Evolutionary conservation across 1,140 invertebrate genomes (phyloP), one percentile per base, ranked within the genome.

Genomic region (Vanessa atalanta): DNA sequence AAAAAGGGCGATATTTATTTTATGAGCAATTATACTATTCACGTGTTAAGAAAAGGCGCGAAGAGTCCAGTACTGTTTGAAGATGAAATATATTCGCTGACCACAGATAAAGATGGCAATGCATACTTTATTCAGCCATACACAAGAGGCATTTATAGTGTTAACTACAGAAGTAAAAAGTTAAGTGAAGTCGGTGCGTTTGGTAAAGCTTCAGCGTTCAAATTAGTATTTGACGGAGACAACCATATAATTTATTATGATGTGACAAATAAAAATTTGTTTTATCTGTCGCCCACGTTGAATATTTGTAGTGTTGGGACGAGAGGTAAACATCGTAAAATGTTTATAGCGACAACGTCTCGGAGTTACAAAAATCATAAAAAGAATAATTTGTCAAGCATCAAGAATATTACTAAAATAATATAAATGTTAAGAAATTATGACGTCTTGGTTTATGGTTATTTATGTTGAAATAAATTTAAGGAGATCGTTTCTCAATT

Each of bases 231-330:
- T 70, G 88, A 90, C 65, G 78, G 78, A 15, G 81, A 83, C 37
- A 88, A 89, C 57, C 83, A 88, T 71, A 76, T 90, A 11, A 80
- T 90, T 60, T 90, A 89, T 66, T 82, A 84, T 47, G 87, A 90
- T 57, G 70, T 63, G 7, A 73, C 68, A 15, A 79, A 82, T 47
- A 80, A 84, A 70, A 85, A 81, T 63, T 71, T 90, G 47, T 89
- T 86, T 72, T 88, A 86, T 77, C 75, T 90, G 48, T 76, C 75
- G 11, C 88, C 86, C 3, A 88, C 83, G 26, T 81, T 82, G 55
- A 84, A 82, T 65, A 75, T 67, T 37, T 90, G 88, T 75, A 81
- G 60, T 55, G 83, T 90, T 15, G 75, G 76, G 15, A 80, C 79
- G 11, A 80, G 74, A 78, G 73, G 79, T 43, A 82, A 76, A 65